A percentile compares a stretch with the other conserved stretches of the same genome.
These are phyloP conservation scores for Neodiprion lecontei DNA, from an alignment of 1,140 invertebrate genomes.

Conservation along the genomic window DNA sequence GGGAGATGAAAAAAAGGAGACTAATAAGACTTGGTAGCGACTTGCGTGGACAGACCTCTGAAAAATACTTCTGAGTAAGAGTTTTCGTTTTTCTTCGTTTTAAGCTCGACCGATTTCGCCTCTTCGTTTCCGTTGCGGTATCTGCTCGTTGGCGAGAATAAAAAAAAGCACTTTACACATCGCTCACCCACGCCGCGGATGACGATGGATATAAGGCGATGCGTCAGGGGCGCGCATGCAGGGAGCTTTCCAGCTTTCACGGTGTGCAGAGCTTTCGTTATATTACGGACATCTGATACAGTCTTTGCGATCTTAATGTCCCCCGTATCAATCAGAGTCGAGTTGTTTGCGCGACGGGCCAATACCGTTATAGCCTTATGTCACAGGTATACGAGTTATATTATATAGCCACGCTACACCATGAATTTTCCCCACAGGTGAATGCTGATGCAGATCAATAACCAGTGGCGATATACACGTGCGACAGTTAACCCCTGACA, in stretches of 20 bases:
- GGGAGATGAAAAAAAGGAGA: no score
- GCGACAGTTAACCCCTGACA: no score
- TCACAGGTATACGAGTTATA: no score
- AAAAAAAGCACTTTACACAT: not conserved
- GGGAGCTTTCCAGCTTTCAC: not conserved
- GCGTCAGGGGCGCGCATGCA: not conserved
- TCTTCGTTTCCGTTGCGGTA: not conserved
- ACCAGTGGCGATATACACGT: no score
- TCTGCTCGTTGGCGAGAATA: not conserved
- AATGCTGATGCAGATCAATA: no score
- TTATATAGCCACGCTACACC: no score
- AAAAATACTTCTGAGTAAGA: no score
- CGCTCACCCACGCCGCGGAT: not conserved
- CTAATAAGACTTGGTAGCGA: no score
- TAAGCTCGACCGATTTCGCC: no score
- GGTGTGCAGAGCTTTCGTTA: not conserved
- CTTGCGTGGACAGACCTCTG: no score
- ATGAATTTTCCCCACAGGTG: no score
- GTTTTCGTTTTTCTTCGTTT: no score
- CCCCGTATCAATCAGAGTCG: slow-evolving; percentile 2
- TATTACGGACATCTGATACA: not conserved
- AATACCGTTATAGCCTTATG: not conserved
- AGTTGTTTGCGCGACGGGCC: not conserved
- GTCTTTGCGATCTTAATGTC: not conserved
- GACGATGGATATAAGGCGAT: not conserved